These are phyloP conservation scores for Platyrinchus mystaceus DNA, from an alignment of 2,797 vertebrate species.

Conservation along the genomic window DNA sequence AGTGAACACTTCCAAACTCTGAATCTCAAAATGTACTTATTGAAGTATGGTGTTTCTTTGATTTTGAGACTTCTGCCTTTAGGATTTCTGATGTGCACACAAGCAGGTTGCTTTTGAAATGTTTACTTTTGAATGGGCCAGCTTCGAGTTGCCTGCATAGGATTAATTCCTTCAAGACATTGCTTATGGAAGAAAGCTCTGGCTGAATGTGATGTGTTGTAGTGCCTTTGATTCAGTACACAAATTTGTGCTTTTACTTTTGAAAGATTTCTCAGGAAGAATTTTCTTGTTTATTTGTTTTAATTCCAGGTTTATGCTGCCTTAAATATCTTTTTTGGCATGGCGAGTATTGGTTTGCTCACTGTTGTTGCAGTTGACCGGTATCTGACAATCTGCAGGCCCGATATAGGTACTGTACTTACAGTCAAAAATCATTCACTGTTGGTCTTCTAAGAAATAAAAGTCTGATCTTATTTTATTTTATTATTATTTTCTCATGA, in stretches of 20 bases:
- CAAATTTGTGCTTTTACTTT: background rate
- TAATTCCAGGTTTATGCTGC: constrained; percentile 91
- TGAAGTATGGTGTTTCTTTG: background rate
- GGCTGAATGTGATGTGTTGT: background rate
- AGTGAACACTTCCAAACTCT: background rate
- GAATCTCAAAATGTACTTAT: background rate
- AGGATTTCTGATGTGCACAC: background rate
- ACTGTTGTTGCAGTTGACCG: constrained; percentile 93
- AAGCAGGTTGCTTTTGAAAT: background rate
- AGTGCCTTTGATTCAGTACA: background rate
- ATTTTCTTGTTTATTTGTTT: background rate
- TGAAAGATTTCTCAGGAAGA: background rate
- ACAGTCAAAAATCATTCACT: background rate
- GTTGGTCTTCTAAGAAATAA: background rate
- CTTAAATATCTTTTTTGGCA: constrained; percentile 97
- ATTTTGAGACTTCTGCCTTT: background rate
- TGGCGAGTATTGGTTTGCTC: constrained; percentile 95
- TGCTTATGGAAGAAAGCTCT: background rate
- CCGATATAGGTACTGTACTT: constrained; percentile 83
- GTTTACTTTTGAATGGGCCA: background rate
- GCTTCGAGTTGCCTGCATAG: background rate
- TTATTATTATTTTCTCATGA: background rate
- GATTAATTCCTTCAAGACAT: background rate
- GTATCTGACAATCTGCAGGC: constrained; percentile 90
- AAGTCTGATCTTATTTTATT: background rate